phyloP scores from a whole-genome alignment of 1,140 invertebrate genomes.

The Dreissena rostriformis region DNA sequence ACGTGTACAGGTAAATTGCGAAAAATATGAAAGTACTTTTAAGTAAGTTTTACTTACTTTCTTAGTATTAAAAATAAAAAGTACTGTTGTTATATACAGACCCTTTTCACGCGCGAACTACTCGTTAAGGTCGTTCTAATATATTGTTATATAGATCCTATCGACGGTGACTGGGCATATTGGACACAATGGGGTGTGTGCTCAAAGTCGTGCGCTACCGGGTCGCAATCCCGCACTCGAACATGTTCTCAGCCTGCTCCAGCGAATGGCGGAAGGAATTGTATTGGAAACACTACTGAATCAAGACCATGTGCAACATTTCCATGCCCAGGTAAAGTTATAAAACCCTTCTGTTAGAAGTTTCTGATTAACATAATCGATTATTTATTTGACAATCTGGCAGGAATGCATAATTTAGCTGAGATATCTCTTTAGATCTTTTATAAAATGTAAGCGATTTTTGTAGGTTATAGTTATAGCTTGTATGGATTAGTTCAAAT shows the following conservation, averaged over 20 bases:
- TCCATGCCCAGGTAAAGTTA: conserved; percentile 1
- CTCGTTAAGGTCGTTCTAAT: too few species aligned
- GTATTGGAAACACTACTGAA: neutral
- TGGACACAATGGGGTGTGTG: conserved; percentile 7
- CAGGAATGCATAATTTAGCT: neutral
- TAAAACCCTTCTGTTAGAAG: neutral
- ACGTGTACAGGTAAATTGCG: conserved; percentile 1
- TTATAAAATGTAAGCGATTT: neutral
- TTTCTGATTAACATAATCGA: neutral
- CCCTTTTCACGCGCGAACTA: too few species aligned
- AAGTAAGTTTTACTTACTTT: neutral
- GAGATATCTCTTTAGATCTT: too few species aligned
- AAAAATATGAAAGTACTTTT: neutral
- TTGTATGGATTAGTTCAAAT: too few species aligned
- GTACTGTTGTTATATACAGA: too few species aligned
- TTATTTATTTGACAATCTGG: neutral
- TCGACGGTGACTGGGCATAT: conserved; percentile 9
- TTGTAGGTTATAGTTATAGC: too few species aligned
- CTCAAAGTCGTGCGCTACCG: conserved; percentile 4
- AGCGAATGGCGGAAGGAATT: neutral
- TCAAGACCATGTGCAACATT: neutral
- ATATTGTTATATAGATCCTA: neutral
- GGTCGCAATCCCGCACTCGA: neutral
- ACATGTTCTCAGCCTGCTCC: conserved; percentile 5
- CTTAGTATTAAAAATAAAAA: neutral